Evolutionary conservation across 2,888 invertebrate species (phyloP).

Genomic region (Linnaemya tessellans): DNA sequence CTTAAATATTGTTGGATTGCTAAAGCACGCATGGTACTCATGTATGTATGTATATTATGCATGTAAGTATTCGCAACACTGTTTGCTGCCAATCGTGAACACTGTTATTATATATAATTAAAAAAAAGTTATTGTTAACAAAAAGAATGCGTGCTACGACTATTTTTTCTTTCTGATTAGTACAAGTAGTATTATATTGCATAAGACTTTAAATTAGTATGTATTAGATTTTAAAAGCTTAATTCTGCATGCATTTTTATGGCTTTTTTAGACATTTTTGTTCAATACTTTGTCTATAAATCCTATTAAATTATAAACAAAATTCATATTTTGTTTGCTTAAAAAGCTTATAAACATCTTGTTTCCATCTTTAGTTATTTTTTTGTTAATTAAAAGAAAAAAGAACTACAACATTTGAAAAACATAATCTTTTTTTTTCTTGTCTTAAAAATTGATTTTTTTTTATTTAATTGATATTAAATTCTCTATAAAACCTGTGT

Average conservation of each 20-base stretch:
- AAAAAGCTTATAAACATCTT: neutral
- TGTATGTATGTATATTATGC: neutral
- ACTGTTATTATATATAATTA: neutral
- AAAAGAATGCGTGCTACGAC: constrained; percentile 68
- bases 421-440: constrained; percentile 76
- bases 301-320: constrained; percentile 8
- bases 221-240: constrained; percentile 45
- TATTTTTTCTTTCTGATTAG: constrained; percentile 45
- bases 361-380: constrained; percentile 4
- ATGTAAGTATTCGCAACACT: neutral
- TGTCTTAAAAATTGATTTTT: constrained; percentile 11
- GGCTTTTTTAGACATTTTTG: constrained; percentile 18
- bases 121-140: neutral
- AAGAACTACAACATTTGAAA: constrained; percentile 82
- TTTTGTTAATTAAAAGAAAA: constrained; percentile 55
- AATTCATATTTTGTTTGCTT: constrained; percentile 16
- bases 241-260: constrained; percentile 66
- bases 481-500: neutral
- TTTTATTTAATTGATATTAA: constrained; percentile 30
- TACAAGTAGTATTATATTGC: constrained; percentile 38
- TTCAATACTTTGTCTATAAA: constrained; percentile 1
- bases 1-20: neutral
- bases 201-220: constrained; percentile 27
- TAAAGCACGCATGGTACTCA: neutral
- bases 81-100: neutral